These are phyloP conservation scores for Watsonalla cultraria DNA, from an alignment of 2,888 invertebrate genomes.

Conservation along the genomic window DNA sequence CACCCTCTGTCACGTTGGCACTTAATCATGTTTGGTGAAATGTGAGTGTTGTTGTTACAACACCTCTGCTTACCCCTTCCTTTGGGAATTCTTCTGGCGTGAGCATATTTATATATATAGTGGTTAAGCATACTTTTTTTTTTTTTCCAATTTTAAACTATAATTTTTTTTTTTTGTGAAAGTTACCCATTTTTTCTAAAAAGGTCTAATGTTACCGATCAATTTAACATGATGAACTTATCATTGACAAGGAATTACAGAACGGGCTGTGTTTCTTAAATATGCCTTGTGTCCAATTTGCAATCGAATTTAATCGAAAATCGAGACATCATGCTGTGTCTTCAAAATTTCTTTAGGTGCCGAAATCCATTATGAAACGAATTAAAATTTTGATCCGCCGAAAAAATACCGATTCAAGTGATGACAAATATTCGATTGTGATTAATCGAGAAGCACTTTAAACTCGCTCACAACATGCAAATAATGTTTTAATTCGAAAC, in stretches of 20 bases:
- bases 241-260: background rate
- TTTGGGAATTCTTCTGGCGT: too few relatives aligned
- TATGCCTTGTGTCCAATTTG: background rate
- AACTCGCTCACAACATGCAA: slow-evolving; percentile 58
- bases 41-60: too few relatives aligned
- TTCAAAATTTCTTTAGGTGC: background rate
- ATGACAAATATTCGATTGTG: slow-evolving; percentile 29
- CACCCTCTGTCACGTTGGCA: too few relatives aligned
- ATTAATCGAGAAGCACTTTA: slow-evolving; percentile 60
- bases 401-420: slow-evolving; percentile 20
- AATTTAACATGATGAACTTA: background rate
- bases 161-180: too few relatives aligned
- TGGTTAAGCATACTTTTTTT: too few relatives aligned
- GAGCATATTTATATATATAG: too few relatives aligned
- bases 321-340: background rate
- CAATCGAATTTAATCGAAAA: background rate
- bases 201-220: too few relatives aligned
- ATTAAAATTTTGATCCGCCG: background rate
- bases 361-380: background rate
- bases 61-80: too few relatives aligned
- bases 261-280: too few relatives aligned
- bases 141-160: too few relatives aligned
- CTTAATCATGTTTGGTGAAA: too few relatives aligned
- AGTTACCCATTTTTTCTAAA: too few relatives aligned
- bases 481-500: slow-evolving; percentile 69